phyloP scores from a whole-genome alignment of 2,113 vertebrate genomes.

The Salminus brasiliensis region DNA sequence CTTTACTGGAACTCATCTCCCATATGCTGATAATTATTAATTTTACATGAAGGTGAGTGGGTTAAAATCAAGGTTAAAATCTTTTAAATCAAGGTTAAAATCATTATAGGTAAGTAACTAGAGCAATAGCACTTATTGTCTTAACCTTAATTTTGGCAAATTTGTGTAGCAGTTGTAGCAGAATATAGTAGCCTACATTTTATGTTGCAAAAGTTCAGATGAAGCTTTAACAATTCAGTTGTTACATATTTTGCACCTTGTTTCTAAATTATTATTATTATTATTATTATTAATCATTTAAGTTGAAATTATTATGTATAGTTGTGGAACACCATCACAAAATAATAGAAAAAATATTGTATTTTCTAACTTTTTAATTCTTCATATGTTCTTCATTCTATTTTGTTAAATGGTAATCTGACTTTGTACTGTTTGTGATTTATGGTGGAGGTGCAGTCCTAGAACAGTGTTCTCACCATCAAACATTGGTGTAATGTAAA shows the following conservation, averaged over 20 bases:
- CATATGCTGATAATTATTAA: too few relatives aligned
- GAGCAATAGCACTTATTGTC: slow-evolving; percentile 17
- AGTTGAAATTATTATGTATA: too few relatives aligned
- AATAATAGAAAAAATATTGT: background rate
- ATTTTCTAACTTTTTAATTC: background rate
- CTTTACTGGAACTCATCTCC: background rate
- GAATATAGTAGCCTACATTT: slow-evolving; percentile 11
- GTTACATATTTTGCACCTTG: slow-evolving; percentile 21
- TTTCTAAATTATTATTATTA: background rate
- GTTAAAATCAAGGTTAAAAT: background rate
- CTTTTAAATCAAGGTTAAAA: background rate
- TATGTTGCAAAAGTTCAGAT: background rate
- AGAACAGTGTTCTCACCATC: background rate
- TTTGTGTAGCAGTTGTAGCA: slow-evolving; percentile 31
- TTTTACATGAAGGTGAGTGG: background rate
- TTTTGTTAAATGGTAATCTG: slow-evolving; percentile 1
- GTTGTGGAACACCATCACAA: too few relatives aligned
- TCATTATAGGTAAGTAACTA: background rate
- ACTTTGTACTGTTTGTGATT: background rate
- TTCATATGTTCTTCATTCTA: background rate
- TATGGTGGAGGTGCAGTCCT: background rate
- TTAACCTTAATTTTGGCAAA: slow-evolving; percentile 13
- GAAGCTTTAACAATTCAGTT: background rate
- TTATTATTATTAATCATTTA: too few relatives aligned
- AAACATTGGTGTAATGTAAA: slow-evolving; percentile 1